Base-by-base conservation (phyloP, 2,113 vertebrate species). In the human (Homo sapiens) region DNA sequence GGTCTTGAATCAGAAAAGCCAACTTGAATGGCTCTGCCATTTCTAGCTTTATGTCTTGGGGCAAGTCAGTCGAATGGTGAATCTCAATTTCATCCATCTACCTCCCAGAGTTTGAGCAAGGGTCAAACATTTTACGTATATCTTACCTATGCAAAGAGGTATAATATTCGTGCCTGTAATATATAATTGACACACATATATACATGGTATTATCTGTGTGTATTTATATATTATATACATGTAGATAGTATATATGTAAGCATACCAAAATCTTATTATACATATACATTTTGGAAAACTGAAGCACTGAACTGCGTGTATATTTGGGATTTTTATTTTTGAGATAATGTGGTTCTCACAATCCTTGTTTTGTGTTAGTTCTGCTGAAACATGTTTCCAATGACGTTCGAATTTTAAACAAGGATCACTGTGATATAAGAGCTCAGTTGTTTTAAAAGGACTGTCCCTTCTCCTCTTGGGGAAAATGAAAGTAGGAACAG, bases 361-460 rank as follows among this genome's bases (percentile, higher is more conserved):
- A 13, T n/a, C 16, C 40, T 52, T 17, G 0, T 75, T 45, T 38
- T 5, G 25, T 16, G 12, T 90, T 80, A 76, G 40, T 81, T 82
- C 40, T 93, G 76, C 78, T 22, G 45, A 59, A 64, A 20, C 22
- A 14, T 20, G 9, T 48, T 96, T 89, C 66, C 81, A 73, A 0
- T 50, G 95, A 90, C 0, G 5, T 81, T 90, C 86, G 86, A 50
- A 64, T 89, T 96, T 96, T 96, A 95, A 94, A 76, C 76, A 92
- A 89, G 96, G 93, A 88, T 81, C 5, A 0, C 52, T 50, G 85
- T 75, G 94, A 92, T 93, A 90, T 75, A 76, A 85, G 23, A 95
- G 90, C 76, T 96, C 76, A 38, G 64, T 90, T 95, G 84, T 96
- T 86, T 92, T 96, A 93, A 96, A 72, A 85, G 80, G 80, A 95